These are phyloP conservation scores for Solenodon paradoxus DNA, from an alignment of 2,113 vertebrate genomes.

Conservation along the genomic window DNA sequence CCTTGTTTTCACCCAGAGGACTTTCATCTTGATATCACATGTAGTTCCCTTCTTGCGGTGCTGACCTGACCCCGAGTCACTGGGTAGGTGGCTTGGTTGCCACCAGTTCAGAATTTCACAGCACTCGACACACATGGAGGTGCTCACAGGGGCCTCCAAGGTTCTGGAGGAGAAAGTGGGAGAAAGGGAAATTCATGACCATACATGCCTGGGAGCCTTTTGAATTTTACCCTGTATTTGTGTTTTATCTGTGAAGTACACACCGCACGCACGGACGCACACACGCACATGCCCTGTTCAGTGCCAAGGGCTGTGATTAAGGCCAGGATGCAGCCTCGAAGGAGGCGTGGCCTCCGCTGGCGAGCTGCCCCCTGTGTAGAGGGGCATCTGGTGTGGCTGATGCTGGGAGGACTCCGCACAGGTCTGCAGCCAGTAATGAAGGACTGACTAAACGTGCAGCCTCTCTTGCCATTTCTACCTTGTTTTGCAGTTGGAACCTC, in stretches of 20 bases:
- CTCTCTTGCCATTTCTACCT: background rate
- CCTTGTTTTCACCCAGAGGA: background rate
- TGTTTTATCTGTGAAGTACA: background rate
- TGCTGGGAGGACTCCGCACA: background rate
- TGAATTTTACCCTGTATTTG: background rate
- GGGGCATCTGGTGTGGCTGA: fast-evolving
- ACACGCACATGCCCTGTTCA: background rate
- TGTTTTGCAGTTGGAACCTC: background rate
- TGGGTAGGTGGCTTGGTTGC: background rate
- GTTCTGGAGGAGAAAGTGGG: background rate
- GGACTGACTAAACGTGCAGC: background rate
- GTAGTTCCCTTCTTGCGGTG: background rate
- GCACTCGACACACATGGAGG: background rate
- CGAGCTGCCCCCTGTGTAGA: fast-evolving
- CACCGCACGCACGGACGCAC: background rate
- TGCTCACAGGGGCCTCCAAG: background rate
- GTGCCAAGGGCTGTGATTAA: background rate
- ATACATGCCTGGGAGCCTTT: background rate
- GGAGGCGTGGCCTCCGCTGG: background rate
- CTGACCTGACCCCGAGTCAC: background rate
- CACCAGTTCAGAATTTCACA: background rate
- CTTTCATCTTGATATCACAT: background rate
- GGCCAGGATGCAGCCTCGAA: background rate
- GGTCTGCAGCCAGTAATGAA: background rate
- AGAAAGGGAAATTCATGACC: background rate